Conservation (phyloP, 2,113 vertebrate species). For the Stigmatopora nigra region DNA sequence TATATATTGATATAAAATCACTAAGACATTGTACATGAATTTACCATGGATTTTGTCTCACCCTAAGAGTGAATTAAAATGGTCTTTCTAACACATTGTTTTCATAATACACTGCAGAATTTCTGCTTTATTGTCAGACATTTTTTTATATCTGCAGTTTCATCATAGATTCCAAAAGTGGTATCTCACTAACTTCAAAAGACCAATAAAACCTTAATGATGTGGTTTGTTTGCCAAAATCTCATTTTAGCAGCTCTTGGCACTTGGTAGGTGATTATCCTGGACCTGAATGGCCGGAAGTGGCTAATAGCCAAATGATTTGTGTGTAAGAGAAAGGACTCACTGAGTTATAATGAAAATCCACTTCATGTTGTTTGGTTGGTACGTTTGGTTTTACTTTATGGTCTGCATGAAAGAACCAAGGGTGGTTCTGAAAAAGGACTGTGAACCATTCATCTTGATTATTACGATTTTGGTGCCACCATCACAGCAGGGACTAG, state of each 20-base stretch:
- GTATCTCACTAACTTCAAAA: constrained; percentile 14
- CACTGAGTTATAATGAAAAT: constrained; percentile 43
- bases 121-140: not conserved
- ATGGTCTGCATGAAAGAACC: constrained; percentile 36
- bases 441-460: constrained; percentile 52
- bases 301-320: constrained; percentile 44
- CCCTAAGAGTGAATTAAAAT: not conserved
- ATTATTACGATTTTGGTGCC: constrained; percentile 50
- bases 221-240: constrained; percentile 24
- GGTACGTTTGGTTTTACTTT: constrained; percentile 20
- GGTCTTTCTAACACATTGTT: constrained; percentile 1
- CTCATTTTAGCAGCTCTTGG: constrained; percentile 34
- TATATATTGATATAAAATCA: not conserved
- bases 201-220: not conserved
- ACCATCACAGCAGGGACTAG: constrained; percentile 41
- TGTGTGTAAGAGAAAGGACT: constrained; percentile 37
- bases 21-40: not conserved
- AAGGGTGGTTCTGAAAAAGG: constrained; percentile 48
- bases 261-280: constrained; percentile 40
- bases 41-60: not conserved
- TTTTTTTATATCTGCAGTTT: not conserved
- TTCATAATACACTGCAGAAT: not conserved
- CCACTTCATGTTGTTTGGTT: constrained; percentile 12
- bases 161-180: not conserved
- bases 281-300: constrained; percentile 54